phyloP scores from a whole-genome alignment of 2,888 invertebrate genomes.

The Danaus chrysippus region DNA sequence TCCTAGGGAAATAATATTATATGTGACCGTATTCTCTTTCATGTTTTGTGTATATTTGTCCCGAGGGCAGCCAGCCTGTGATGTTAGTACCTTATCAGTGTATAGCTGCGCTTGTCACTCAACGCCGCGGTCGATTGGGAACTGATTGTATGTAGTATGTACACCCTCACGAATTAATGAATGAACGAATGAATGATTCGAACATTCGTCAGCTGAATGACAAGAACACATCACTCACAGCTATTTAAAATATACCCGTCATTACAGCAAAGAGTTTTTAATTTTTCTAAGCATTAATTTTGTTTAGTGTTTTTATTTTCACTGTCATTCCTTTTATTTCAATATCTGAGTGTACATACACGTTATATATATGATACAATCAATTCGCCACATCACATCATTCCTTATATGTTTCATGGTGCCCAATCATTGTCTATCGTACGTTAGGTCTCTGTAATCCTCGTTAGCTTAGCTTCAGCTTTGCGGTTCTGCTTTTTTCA shows the following conservation, averaged over 20 bases:
- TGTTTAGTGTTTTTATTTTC: slow-evolving; percentile 11
- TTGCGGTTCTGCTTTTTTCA: slow-evolving; percentile 32
- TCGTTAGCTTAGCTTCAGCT: slow-evolving; percentile 29
- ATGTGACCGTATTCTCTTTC: slow-evolving; percentile 26
- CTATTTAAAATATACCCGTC: background rate
- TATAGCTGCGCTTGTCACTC: slow-evolving; percentile 65
- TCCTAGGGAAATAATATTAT: background rate
- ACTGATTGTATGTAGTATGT: slow-evolving; percentile 37
- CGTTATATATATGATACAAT: slow-evolving; percentile 25
- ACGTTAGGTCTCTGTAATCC: slow-evolving; percentile 21
- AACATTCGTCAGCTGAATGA: too few relatives aligned
- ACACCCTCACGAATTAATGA: slow-evolving; percentile 13
- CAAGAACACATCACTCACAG: too few relatives aligned
- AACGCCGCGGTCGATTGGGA: slow-evolving; percentile 28
- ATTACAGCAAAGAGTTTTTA: slow-evolving; percentile 17
- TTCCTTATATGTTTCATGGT: slow-evolving; percentile 26
- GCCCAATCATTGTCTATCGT: slow-evolving; percentile 28
- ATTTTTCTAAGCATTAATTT: slow-evolving; percentile 8
- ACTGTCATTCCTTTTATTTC: slow-evolving; percentile 8
- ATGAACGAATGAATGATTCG: too few relatives aligned
- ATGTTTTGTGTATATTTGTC: slow-evolving; percentile 33
- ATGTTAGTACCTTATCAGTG: slow-evolving; percentile 34
- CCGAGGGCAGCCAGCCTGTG: slow-evolving; percentile 73
- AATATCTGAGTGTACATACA: slow-evolving; percentile 24
- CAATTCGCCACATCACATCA: slow-evolving; percentile 30